Evolutionary conservation across 2,888 invertebrate genomes (phyloP).

Genomic region (Acrobeloides nanus): DNA sequence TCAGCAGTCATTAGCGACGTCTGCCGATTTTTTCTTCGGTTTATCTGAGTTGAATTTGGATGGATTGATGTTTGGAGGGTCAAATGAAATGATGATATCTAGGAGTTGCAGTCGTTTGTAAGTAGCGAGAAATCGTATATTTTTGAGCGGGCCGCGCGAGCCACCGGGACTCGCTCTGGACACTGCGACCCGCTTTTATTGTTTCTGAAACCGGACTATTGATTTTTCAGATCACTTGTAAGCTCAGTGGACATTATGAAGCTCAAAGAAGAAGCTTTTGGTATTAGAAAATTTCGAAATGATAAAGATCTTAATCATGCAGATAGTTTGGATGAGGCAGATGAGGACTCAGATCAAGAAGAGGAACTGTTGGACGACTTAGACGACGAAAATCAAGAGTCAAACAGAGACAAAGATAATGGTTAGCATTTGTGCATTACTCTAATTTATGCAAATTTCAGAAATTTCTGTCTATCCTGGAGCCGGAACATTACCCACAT

Average conservation of each 20-base stretch:
- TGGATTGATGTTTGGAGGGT: conserved; percentile 11
- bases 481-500: too few relatives aligned
- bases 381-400: background rate
- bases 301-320: background rate
- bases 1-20: conserved; percentile 9
- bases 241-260: background rate
- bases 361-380: background rate
- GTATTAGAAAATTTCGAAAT: background rate
- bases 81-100: too few relatives aligned
- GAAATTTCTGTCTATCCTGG: too few relatives aligned
- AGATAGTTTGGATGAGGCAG: background rate
- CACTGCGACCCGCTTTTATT: too few relatives aligned
- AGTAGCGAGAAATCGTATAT: too few relatives aligned
- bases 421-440: too few relatives aligned
- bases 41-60: conserved; percentile 13
- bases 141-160: too few relatives aligned
- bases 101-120: too few relatives aligned
- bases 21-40: conserved; percentile 21
- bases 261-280: background rate
- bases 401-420: background rate
- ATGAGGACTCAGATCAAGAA: background rate
- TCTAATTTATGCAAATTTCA: too few relatives aligned
- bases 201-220: too few relatives aligned
- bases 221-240: too few relatives aligned
- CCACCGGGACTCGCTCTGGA: too few relatives aligned